Conservation (phyloP, 2,888 invertebrate genomes). For the Caradrina kadenii region DNA sequence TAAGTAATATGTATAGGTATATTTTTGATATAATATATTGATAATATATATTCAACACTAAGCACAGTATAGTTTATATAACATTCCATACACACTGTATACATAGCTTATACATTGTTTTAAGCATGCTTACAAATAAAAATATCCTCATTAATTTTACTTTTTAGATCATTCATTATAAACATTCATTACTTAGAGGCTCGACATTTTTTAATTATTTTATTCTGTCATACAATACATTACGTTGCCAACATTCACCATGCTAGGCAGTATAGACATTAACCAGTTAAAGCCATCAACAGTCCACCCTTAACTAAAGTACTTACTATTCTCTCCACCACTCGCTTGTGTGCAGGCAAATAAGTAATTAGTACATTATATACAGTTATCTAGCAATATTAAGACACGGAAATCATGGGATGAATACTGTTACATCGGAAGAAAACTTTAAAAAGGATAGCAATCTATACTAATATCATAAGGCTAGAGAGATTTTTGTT, state of each 20-base stretch:
- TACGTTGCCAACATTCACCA: constrained; percentile 14
- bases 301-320: constrained; percentile 66
- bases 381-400: constrained; percentile 17
- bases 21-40: neutral
- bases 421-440: too few relatives aligned
- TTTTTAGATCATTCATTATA: neutral
- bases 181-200: neutral
- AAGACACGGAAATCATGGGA: neutral
- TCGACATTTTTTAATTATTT: too few relatives aligned
- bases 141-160: neutral
- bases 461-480: too few relatives aligned
- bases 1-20: neutral
- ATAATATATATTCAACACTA: constrained; percentile 19
- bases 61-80: constrained; percentile 8
- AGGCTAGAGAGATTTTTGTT: too few relatives aligned
- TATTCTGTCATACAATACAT: too few relatives aligned
- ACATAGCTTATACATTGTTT: constrained; percentile 16
- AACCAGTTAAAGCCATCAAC: constrained; percentile 63
- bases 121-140: constrained; percentile 30
- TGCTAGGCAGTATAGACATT: constrained; percentile 41
- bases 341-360: constrained; percentile 87
- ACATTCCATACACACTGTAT: constrained; percentile 20
- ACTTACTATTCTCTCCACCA: constrained; percentile 89
- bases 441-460: too few relatives aligned
- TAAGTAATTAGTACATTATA: constrained; percentile 68